Evolutionary conservation across 2,888 invertebrate genomes (phyloP).

Genomic region (Dastarcus helophoroides): DNA sequence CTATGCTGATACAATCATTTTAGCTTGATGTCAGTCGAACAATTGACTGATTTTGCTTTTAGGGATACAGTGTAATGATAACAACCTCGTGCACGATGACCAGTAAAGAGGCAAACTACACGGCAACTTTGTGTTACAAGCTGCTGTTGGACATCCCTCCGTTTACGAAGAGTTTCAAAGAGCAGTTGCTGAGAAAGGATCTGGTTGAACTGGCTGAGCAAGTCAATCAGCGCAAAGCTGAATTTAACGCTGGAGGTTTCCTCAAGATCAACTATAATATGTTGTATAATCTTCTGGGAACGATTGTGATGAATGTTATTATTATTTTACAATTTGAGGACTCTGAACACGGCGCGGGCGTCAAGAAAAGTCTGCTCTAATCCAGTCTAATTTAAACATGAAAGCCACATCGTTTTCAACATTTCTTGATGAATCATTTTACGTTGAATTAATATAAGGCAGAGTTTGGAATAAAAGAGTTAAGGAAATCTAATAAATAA

Average conservation of each 20-base stretch:
- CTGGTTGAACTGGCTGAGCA: background rate
- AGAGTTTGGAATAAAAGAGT: no score
- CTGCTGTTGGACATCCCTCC: background rate
- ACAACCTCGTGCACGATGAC: background rate
- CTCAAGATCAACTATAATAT: background rate
- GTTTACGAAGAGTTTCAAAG: background rate
- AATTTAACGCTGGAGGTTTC: conserved; percentile 2
- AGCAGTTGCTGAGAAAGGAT: background rate
- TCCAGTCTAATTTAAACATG: no score
- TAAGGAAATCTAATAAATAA: no score
- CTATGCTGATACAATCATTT: no score
- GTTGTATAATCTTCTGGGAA: background rate
- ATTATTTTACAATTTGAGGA: conserved; percentile 1
- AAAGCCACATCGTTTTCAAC: no score
- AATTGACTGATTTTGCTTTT: no score
- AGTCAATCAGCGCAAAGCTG: background rate
- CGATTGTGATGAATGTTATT: conserved; percentile 2
- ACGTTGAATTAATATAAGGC: no score
- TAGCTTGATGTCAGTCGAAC: no score
- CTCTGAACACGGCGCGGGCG: no score
- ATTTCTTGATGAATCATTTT: no score
- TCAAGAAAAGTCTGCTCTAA: no score
- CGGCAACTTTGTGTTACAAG: conserved; percentile 1
- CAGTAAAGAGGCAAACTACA: background rate
- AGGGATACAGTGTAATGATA: background rate